Evolutionary conservation across 2,797 vertebrate species (phyloP), one percentile per base, ranked within the genome.

Genomic region (Ateles fusciceps): DNA sequence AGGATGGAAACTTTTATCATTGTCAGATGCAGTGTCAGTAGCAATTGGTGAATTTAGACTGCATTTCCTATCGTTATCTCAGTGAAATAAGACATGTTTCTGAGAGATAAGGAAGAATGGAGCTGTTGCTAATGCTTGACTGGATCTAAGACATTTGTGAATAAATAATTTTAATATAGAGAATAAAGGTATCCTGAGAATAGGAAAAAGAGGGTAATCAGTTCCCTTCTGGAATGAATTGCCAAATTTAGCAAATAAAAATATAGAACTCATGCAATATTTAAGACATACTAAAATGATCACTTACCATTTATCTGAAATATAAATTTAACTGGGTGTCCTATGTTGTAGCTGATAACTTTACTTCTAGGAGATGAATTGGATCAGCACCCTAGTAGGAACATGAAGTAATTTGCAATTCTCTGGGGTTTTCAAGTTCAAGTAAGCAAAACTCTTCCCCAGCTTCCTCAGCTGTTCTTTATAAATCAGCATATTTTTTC

Each of bases 401-500:
- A 80, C 44, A 83, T 33, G 76, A 57, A 96, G 39, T 93, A 75
- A 59, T 91, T 94, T 75, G 78, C 91, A 98, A 91, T 98, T 97
- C 96, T 33, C 42, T 86, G 80, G 95, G 81, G 48, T 80, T 89
- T 97, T 97, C 85, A 96, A 96, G 95, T 93, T 72, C 93, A 14
- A 93, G 97, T 96, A 97, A 98, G 96, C 91, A 85, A 97, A 98
- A 93, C 14, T 4, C 17, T 95, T 0, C 0, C 36, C 22, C 26
- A 71, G 91, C 71, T 97, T 95, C 76, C 89, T 98, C 97, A 98
- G 94, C 96, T 98, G 94, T 98, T 98, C 94, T 86, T 96, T 94
- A 96, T 97, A 98, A 98, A 98, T 98, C 88, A 97, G 71, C 64
- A 93, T 97, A 98, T 95, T 94, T 96, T 89, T 11, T 36, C n/a